phyloP scores from a whole-genome alignment of 1,140 invertebrate genomes.

The Cherax destructor region DNA sequence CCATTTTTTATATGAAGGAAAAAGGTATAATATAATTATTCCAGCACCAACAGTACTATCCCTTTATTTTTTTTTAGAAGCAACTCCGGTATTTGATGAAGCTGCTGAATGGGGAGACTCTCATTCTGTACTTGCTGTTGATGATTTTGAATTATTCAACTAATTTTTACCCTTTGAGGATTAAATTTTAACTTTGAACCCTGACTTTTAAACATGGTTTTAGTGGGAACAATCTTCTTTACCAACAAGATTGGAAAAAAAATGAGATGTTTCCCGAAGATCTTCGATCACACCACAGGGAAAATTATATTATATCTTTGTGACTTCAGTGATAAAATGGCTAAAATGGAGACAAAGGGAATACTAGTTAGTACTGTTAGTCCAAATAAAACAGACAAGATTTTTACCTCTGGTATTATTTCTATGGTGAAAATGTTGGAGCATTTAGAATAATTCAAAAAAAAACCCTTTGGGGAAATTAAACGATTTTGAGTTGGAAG shows the following conservation, averaged over 20 bases:
- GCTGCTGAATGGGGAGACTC: constrained; percentile 34
- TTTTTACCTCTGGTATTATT: constrained; percentile 60
- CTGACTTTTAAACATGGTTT: background rate
- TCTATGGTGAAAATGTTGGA: constrained; percentile 63
- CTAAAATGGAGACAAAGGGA: constrained; percentile 34
- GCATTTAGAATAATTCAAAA: constrained; percentile 45
- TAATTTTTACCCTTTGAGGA: constrained; percentile 6
- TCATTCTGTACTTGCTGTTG: constrained; percentile 38
- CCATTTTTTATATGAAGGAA: background rate
- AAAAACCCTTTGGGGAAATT: background rate
- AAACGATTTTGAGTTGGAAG: constrained; percentile 39
- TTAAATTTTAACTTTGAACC: constrained; percentile 49
- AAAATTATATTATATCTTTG: constrained; percentile 15
- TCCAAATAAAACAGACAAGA: constrained; percentile 9
- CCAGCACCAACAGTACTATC: constrained; percentile 2
- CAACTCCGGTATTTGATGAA: constrained; percentile 45
- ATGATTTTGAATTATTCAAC: constrained; percentile 60
- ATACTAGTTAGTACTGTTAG: constrained; percentile 44
- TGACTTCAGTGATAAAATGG: constrained; percentile 10
- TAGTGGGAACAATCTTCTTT: constrained; percentile 35
- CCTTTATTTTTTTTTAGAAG: constrained; percentile 18
- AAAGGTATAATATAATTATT: constrained; percentile 45
- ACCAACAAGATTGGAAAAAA: constrained; percentile 33
- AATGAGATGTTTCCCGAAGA: background rate
- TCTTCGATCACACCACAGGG: constrained; percentile 37